A percentile compares a stretch with the other conserved stretches of the same genome.
Evolutionary conservation across 92 coral and sea anemone species (phyloP).

Genomic region (Palythoa caribaeorum): DNA sequence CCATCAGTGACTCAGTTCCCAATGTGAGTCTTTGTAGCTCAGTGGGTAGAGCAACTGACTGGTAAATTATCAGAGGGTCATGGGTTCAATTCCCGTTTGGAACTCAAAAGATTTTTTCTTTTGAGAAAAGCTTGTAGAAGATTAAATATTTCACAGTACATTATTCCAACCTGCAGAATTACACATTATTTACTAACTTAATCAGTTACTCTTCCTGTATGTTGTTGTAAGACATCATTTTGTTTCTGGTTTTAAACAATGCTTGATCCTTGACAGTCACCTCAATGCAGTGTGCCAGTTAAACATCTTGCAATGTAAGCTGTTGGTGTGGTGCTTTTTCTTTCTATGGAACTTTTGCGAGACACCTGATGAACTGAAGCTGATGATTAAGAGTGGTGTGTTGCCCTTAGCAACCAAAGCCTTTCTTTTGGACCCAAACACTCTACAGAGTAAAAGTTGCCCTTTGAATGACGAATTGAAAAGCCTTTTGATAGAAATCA

Average conservation of each 20-base stretch:
- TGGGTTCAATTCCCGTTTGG: too few relatives aligned
- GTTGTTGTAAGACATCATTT: neutral
- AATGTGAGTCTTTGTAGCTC: too few relatives aligned
- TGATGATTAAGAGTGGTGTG: slow-evolving; percentile 66
- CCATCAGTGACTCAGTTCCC: too few relatives aligned
- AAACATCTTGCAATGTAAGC: slow-evolving; percentile 43
- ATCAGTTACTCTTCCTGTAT: neutral
- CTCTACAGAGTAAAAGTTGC: neutral
- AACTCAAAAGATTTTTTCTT: too few relatives aligned
- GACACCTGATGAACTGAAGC: slow-evolving; percentile 68
- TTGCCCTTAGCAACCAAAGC: slow-evolving; percentile 63
- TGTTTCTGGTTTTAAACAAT: neutral
- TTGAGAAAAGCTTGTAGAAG: too few relatives aligned
- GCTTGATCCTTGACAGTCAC: neutral
- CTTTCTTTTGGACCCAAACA: slow-evolving; percentile 59
- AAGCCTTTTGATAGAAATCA: slow-evolving; percentile 41
- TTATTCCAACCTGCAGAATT: too few relatives aligned
- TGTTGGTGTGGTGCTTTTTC: slow-evolving; percentile 65
- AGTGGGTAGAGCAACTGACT: too few relatives aligned
- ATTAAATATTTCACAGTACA: too few relatives aligned
- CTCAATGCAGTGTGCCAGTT: neutral
- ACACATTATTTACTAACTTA: too few relatives aligned
- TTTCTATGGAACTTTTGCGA: slow-evolving; percentile 85
- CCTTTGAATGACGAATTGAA: slow-evolving; percentile 21
- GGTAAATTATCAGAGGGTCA: too few relatives aligned